Conservation (phyloP, 2,113 vertebrate species). For the Vireo altiloquus region DNA sequence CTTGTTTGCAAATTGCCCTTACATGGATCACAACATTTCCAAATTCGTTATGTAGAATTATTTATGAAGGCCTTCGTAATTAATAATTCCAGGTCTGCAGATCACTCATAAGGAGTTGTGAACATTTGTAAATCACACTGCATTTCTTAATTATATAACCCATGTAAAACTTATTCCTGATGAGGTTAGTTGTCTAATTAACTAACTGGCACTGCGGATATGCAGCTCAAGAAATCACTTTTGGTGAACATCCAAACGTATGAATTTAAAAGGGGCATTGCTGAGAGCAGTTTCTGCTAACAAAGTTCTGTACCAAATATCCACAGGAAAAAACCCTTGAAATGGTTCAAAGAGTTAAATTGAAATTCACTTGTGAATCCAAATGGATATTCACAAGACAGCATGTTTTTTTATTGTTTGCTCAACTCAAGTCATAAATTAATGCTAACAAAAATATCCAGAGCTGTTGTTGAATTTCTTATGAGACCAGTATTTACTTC, state of each 20-base stretch:
- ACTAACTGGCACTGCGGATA: background rate
- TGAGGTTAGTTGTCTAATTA: conserved; percentile 28
- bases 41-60: conserved; percentile 22
- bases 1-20: conserved; percentile 36
- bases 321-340: background rate
- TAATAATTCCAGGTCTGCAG: conserved; percentile 35
- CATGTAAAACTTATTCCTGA: conserved; percentile 4
- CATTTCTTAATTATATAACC: conserved; percentile 19
- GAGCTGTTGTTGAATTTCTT: conserved; percentile 37
- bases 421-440: conserved; percentile 49
- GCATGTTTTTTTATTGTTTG: background rate
- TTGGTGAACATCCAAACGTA: background rate
- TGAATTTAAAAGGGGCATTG: background rate
- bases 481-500: conserved; percentile 36
- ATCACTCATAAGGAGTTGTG: background rate
- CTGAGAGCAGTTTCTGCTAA: background rate
- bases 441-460: conserved; percentile 43
- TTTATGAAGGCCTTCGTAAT: conserved; percentile 37
- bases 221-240: background rate
- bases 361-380: background rate
- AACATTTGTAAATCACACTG: background rate
- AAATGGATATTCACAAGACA: background rate
- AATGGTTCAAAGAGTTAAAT: conserved; percentile 8
- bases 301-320: background rate
- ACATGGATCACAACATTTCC: background rate